A percentile compares a stretch with the other conserved stretches of the same genome.
phyloP scores from a whole-genome alignment of 2,888 invertebrate species.

The Erebia epiphron region DNA sequence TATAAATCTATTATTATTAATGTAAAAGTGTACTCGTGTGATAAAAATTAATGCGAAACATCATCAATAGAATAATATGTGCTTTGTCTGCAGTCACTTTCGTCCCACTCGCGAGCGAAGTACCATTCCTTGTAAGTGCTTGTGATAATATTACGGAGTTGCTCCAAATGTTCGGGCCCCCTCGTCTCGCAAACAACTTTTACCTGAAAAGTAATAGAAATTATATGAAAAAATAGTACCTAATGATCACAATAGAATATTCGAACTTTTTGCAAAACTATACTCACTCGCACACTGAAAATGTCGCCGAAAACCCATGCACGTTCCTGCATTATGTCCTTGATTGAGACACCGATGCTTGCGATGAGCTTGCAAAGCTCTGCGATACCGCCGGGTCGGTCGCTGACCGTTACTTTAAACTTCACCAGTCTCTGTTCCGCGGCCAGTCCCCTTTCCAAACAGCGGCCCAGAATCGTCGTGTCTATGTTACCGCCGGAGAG shows the following conservation, averaged over 20 bases:
- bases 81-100: conserved; percentile 50
- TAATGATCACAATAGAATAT: no score
- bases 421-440: conserved; percentile 89
- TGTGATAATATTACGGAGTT: conserved; percentile 61
- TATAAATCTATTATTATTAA: no score
- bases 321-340: conserved; percentile 97
- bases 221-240: not conserved
- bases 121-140: conserved; percentile 85
- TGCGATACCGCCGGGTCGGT: conserved; percentile 94
- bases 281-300: conserved; percentile 82
- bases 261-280: not conserved
- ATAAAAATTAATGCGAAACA: conserved; percentile 51
- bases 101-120: conserved; percentile 60
- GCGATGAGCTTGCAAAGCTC: conserved; percentile 91
- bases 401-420: conserved; percentile 87
- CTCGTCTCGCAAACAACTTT: conserved; percentile 95
- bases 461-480: conserved; percentile 93
- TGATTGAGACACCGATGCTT: conserved; percentile 92
- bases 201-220: conserved; percentile 80
- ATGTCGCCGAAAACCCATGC: conserved; percentile 97
- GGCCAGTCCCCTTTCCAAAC: conserved; percentile 93
- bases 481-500: conserved; percentile 96
- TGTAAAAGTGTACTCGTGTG: not conserved
- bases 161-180: conserved; percentile 88
- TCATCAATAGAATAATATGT: conserved; percentile 58